Conservation (phyloP, 1,140 invertebrate species). For the Drosophila melanica region DNA sequence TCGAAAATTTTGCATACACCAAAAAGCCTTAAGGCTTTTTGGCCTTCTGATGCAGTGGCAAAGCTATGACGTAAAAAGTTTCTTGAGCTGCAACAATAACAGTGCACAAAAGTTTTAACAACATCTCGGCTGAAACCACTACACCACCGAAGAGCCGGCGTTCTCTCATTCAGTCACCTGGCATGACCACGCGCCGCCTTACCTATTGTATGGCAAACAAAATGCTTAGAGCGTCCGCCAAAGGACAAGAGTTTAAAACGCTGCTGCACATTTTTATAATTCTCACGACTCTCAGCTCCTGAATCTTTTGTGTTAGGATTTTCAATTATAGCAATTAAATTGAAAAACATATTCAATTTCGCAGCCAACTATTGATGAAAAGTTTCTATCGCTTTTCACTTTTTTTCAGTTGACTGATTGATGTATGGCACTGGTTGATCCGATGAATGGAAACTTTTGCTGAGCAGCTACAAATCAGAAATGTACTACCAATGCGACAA, state of each 20-base stretch:
- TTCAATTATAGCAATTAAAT: conserved; percentile 68
- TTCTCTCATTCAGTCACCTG: conserved; percentile 45
- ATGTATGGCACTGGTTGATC: conserved; percentile 3
- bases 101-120: conserved; percentile 69
- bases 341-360: conserved; percentile 74
- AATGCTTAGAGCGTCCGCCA: conserved; percentile 46
- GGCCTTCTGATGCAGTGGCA: conserved; percentile 27
- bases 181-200: conserved; percentile 34
- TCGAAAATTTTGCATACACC: conserved; percentile 39
- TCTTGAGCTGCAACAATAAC: conserved; percentile 67
- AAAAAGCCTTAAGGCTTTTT: too few relatives aligned
- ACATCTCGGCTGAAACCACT: not conserved
- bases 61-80: conserved; percentile 49
- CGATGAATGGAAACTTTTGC: not conserved
- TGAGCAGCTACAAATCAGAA: conserved; percentile 21
- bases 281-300: not conserved
- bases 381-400: conserved; percentile 20
- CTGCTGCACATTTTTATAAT: conserved; percentile 60
- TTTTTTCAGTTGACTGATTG: conserved; percentile 15
- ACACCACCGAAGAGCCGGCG: not conserved
- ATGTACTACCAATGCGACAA: conserved; percentile 24
- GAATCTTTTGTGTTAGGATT: conserved; percentile 16
- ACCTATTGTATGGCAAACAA: conserved; percentile 50
- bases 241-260: conserved; percentile 37
- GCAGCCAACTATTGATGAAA: conserved; percentile 35